Percentiles rank a stretch among this genome's conserved stretches.
Conservation (phyloP, 2,113 vertebrate genomes). For the Chrysochloris asiatica region DNA sequence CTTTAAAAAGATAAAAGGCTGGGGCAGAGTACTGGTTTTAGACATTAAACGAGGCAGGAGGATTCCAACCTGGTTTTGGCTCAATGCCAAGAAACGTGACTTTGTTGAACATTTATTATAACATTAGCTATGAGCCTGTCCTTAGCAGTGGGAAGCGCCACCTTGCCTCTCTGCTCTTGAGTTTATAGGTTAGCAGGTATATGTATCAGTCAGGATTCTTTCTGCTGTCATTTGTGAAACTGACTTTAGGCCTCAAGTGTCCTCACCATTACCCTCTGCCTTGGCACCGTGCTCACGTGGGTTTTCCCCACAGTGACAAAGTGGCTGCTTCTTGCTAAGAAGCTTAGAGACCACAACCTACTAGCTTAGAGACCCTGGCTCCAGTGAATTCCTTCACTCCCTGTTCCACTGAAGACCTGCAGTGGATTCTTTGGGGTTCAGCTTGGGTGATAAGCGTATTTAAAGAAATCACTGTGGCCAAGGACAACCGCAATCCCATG, state of each 20-base stretch:
- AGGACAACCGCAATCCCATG: not conserved
- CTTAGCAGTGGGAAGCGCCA: not conserved
- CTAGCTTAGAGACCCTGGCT: not conserved
- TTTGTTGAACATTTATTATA: not conserved
- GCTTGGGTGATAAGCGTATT: not conserved
- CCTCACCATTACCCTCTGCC: not conserved
- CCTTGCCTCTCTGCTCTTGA: not conserved
- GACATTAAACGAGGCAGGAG: not conserved
- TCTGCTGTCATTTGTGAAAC: not conserved
- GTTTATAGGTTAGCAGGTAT: accelerated
- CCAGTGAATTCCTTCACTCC: no score
- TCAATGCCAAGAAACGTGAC: not conserved
- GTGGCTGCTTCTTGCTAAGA: not conserved
- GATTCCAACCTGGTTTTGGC: not conserved
- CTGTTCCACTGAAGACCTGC: not conserved
- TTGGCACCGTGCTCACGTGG: not conserved
- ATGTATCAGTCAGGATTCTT: not conserved
- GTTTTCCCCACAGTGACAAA: not conserved
- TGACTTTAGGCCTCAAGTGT: not conserved
- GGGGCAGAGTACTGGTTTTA: not conserved
- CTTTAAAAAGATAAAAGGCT: not conserved
- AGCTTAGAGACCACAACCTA: not conserved
- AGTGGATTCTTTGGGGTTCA: not conserved
- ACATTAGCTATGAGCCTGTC: no score
- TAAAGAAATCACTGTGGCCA: not conserved